These are phyloP conservation scores for Mythimna impura DNA, from an alignment of 2,888 invertebrate species.

Conservation along the genomic window DNA sequence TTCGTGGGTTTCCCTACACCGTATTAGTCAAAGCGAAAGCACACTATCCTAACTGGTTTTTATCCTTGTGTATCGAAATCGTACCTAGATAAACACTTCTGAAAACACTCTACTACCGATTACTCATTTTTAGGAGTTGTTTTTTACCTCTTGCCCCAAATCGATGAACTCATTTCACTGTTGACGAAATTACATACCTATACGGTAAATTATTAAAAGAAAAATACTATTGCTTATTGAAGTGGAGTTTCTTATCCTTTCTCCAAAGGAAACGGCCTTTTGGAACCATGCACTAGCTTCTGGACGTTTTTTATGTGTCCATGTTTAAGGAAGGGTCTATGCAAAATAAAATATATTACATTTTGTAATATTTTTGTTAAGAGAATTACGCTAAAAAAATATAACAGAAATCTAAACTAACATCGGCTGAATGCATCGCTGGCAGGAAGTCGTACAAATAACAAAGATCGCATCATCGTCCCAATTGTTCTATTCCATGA, in stretches of 20 bases:
- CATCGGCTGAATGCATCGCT: slow-evolving; percentile 17
- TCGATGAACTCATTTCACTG: slow-evolving; percentile 16
- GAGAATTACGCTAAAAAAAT: no score
- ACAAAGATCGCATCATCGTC: slow-evolving; percentile 45
- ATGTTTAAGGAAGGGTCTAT: no score
- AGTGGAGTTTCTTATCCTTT: no score
- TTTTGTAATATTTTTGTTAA: no score
- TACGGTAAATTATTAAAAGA: not conserved
- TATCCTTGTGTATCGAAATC: slow-evolving; percentile 15
- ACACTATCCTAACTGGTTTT: not conserved
- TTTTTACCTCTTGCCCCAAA: slow-evolving; percentile 9
- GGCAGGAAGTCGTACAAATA: slow-evolving; percentile 37
- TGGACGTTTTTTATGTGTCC: no score
- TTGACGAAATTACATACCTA: slow-evolving; percentile 5
- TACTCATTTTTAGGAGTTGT: slow-evolving; percentile 10
- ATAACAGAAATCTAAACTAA: slow-evolving; percentile 2
- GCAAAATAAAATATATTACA: no score
- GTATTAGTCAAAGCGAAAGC: slow-evolving; percentile 20
- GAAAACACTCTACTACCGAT: slow-evolving; percentile 8
- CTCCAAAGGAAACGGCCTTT: no score
- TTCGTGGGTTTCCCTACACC: slow-evolving; percentile 8
- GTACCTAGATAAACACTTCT: not conserved
- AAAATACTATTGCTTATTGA: no score
- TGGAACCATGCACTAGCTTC: no score
- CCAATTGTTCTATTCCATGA: slow-evolving; percentile 36